Evolutionary conservation across 1,140 invertebrate genomes (phyloP), one percentile per base, ranked within the genome.

Genomic region (Ceratina japonica): DNA sequence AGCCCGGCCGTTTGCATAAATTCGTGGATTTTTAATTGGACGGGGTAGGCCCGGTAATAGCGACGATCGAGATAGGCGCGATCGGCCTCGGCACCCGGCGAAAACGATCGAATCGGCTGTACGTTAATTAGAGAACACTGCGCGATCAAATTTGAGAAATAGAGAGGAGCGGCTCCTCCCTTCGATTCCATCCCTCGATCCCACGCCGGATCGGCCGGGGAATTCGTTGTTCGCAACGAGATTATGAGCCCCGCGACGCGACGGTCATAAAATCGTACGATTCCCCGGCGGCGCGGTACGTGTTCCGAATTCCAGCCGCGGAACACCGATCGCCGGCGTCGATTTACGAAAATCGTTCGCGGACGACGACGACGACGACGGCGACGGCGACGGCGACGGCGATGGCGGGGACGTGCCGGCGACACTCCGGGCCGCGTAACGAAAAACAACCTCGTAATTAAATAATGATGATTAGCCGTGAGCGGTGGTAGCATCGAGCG

Each of bases 401-500:
- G 81, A 71, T 63, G n/a, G 63, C 37, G 37, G 70, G 49, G 65
- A 70, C 56, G 22, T 66, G 70, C 65, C 63, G 44, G 24, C 62
- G 56, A 76, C 64, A 64, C 72, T 75, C 52, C 12, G 15, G 72
- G 20, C 56, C 51, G 54, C 61, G 51, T 20, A 54, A 54, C 82
- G 83, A 86, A 86, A 89, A 89, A 89, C 87, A 65, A 75, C 79
- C 85, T 82, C 65, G 80, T 89, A 86, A 90, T 89, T 90, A 88
- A 90, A 89, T 88, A 90, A 88, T 85, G 85, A 87, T 88, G 86
- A 89, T 90, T 90, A 89, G 86, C 84, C 75, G 75, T 63, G 73
- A 78, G 61, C 75, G 61, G 81, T 74, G 80, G 80, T 79, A 86
- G 86, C 86, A 79, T 87, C 86, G 79, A 88, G 77, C 83, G 79